Evolutionary conservation across 2,888 invertebrate species (phyloP).

Genomic region (Protodeltote pygarga): DNA sequence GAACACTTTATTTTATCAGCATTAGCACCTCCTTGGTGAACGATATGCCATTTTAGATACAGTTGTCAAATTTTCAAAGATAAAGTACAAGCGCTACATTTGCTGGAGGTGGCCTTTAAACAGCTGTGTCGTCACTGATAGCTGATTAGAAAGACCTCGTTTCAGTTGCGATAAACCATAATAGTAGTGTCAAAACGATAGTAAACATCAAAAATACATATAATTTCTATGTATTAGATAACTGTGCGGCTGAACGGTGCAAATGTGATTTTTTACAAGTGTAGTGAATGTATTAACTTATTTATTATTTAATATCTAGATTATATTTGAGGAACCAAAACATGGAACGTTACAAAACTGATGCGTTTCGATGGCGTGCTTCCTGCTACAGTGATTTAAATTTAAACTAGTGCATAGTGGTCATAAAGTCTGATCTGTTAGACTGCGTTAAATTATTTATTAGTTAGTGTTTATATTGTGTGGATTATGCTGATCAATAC

Average conservation of each 20-base stretch:
- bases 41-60: conserved; percentile 12
- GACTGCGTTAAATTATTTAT: conserved; percentile 77
- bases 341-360: conserved; percentile 77
- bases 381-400: conserved; percentile 70
- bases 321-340: conserved; percentile 59
- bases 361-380: conserved; percentile 74
- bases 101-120: conserved; percentile 47
- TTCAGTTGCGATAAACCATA: conserved; percentile 39
- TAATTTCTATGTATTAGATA: conserved; percentile 60
- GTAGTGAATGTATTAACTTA: conserved; percentile 70
- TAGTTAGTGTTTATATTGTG: conserved; percentile 71
- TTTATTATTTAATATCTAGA: conserved; percentile 65
- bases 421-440: conserved; percentile 75
- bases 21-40: conserved; percentile 4
- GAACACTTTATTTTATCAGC: conserved; percentile 4
- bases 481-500: conserved; percentile 86
- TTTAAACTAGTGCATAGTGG: conserved; percentile 65
- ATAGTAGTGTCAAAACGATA: conserved; percentile 41
- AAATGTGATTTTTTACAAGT: conserved; percentile 82
- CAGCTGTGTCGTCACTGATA: conserved; percentile 50
- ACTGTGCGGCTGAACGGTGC: conserved; percentile 66
- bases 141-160: conserved; percentile 46
- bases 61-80: conserved; percentile 18
- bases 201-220: conserved; percentile 26
- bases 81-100: conserved; percentile 25